Evolutionary conservation across 1,140 invertebrate genomes (phyloP).

Genomic region (Drosophila pseudoananassae): DNA sequence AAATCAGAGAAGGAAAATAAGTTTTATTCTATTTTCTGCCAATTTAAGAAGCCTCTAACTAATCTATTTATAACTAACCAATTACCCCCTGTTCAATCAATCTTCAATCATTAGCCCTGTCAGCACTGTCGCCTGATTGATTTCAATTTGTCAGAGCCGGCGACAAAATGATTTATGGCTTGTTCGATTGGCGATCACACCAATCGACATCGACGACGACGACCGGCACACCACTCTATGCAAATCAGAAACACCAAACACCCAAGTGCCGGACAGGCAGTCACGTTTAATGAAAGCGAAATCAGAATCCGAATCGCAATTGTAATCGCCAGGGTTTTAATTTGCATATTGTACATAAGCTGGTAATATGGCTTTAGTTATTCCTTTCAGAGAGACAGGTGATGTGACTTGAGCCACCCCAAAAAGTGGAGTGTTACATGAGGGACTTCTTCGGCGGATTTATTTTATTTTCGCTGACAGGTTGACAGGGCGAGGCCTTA

Average conservation of each 20-base stretch:
- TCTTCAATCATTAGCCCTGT: constrained; percentile 47
- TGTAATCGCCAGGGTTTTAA: constrained; percentile 57
- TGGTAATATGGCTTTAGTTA: constrained; percentile 45
- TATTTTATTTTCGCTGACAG: constrained; percentile 51
- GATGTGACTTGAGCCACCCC: constrained; percentile 66
- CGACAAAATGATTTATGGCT: constrained; percentile 78
- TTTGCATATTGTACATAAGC: constrained; percentile 65
- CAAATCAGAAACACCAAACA: constrained; percentile 43
- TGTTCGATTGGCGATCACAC: constrained; percentile 52
- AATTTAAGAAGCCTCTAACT: neutral
- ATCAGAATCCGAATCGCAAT: constrained; percentile 45
- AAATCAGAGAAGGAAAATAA: constrained; percentile 51
- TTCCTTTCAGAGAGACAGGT: constrained; percentile 53
- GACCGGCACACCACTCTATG: constrained; percentile 56
- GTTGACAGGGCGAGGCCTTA: constrained; percentile 64
- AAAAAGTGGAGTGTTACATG: constrained; percentile 51
- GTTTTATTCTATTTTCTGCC: neutral
- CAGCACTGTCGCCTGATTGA: constrained; percentile 69
- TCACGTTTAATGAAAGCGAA: constrained; percentile 76
- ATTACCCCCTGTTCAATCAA: constrained; percentile 37
- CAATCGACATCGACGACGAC: constrained; percentile 47
- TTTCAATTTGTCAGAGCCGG: constrained; percentile 67
- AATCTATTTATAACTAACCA: neutral
- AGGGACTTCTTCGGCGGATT: constrained; percentile 11
- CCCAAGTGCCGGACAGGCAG: constrained; percentile 21